A percentile compares a stretch with the other conserved stretches of the same genome.
Evolutionary conservation across 2,797 vertebrate genomes (phyloP).

Genomic region (Leptodactylus fallax): DNA sequence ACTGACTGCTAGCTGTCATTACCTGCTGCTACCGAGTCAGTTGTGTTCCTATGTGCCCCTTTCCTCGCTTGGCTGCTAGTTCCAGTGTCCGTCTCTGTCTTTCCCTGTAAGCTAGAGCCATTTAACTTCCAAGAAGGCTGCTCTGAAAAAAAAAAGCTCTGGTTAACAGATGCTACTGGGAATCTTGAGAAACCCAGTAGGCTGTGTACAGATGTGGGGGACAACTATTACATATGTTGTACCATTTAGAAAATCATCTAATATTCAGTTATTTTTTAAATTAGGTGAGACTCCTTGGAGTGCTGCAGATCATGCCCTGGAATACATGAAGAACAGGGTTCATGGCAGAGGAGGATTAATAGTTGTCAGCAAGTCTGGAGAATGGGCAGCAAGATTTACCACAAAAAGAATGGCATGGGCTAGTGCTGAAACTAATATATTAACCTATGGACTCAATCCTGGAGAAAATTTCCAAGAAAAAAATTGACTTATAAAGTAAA

Average conservation of each 20-base stretch:
- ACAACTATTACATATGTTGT: neutral
- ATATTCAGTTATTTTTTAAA: neutral
- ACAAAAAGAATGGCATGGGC: slow-evolving; percentile 78
- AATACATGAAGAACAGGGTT: slow-evolving; percentile 76
- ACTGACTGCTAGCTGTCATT: too few relatives aligned
- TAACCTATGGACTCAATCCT: slow-evolving; percentile 76
- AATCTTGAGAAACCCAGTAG: too few relatives aligned
- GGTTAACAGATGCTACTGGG: too few relatives aligned
- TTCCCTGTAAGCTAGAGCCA: too few relatives aligned
- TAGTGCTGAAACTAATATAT: slow-evolving; percentile 67
- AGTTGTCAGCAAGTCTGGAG: slow-evolving; percentile 72
- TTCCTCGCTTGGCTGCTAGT: too few relatives aligned
- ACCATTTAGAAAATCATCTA: neutral
- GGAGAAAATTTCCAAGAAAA: slow-evolving; percentile 62
- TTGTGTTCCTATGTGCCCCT: too few relatives aligned
- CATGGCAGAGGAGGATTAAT: slow-evolving; percentile 76
- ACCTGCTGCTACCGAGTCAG: too few relatives aligned
- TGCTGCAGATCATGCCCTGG: slow-evolving; percentile 71
- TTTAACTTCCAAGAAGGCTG: too few relatives aligned
- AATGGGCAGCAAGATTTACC: slow-evolving; percentile 77
- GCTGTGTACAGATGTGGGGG: too few relatives aligned
- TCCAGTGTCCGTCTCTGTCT: too few relatives aligned
- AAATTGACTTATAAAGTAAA: neutral
- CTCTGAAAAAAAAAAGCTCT: too few relatives aligned
- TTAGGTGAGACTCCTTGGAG: slow-evolving; percentile 66